Evolutionary conservation across 1,140 invertebrate species (phyloP).

Genomic region (Drosophila aff.): DNA sequence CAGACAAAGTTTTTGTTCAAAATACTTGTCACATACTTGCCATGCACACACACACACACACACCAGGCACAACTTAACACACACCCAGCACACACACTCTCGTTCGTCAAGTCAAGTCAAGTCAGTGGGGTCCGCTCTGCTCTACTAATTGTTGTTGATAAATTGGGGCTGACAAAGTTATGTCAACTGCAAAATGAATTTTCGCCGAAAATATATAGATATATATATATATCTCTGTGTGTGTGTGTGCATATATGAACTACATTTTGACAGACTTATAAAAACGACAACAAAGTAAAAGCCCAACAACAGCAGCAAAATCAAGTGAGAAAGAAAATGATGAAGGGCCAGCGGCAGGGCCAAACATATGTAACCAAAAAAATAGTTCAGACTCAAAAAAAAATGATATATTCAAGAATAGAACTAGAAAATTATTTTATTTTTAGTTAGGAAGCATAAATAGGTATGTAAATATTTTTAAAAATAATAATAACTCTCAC

Average conservation of each 20-base stretch:
- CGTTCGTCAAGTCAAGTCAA: conserved; percentile 31
- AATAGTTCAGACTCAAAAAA: neutral
- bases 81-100: neutral
- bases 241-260: conserved; percentile 63
- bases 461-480: neutral
- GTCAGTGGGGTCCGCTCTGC: conserved; percentile 50
- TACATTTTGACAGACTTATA: conserved; percentile 82
- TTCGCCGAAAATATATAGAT: conserved; percentile 65
- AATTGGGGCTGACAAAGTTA: conserved; percentile 82
- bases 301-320: conserved; percentile 58
- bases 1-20: conserved; percentile 78
- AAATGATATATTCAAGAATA: neutral
- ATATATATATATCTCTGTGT: neutral
- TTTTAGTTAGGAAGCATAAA: neutral
- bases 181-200: conserved; percentile 83
- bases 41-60: conserved; percentile 52
- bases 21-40: conserved; percentile 82
- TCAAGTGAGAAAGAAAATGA: conserved; percentile 40
- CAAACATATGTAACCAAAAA: neutral
- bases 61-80: neutral
- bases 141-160: conserved; percentile 83
- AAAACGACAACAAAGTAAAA: conserved; percentile 69
- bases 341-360: conserved; percentile 47
- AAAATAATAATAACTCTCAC: neutral
- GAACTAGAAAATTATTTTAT: neutral